Evolutionary conservation across 2,888 invertebrate species (phyloP), one percentile per base, ranked within the genome.

Genomic region (Nemapogon koenigi): DNA sequence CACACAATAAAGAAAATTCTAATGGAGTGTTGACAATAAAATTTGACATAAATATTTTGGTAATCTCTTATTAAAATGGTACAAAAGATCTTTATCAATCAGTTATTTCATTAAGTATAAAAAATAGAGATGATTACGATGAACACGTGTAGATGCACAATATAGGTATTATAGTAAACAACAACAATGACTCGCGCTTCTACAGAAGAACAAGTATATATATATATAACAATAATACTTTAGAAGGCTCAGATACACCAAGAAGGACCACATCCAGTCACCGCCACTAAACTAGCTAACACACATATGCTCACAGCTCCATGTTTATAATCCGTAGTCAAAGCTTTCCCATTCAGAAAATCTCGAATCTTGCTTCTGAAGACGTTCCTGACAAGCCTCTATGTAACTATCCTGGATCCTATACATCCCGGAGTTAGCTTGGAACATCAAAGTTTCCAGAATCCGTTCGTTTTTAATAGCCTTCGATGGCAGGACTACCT

Each of bases 351-450:
- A 88, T 67, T 91, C 90, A 46, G 90, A 90, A 64, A 87, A 89
- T 51, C 90, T 83, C 42, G 93, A 93, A 71, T 94, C 93, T 67
- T 94, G 93, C 68, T 91, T 91, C 68, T 91, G 89, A 54, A 94
- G 81, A 52, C 89, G 85, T 62, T 89, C 89, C 55, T 92, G 90
- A 63, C 92, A 94, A 50, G 91, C 93, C 66, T 92, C 90, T 54
- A 95, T 75, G 57, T 90, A 90, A 49, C 87, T 87, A 64, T 94
- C 93, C 60, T 94, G 91, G 61, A 94, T 91, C 42, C 94, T 83
- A 72, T 94, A 95, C 83, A 94, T 94, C 30, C 95, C 95, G 2
- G 91, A 87, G 67, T 93, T 94, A 37, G 94, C 94, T 72, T 95
- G 95, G 69, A 89, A 90, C 90, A 94, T 93, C 33, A 95, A 81